These are phyloP conservation scores for Pimephales promelas DNA, from an alignment of 2,113 vertebrate species.

Conservation along the genomic window DNA sequence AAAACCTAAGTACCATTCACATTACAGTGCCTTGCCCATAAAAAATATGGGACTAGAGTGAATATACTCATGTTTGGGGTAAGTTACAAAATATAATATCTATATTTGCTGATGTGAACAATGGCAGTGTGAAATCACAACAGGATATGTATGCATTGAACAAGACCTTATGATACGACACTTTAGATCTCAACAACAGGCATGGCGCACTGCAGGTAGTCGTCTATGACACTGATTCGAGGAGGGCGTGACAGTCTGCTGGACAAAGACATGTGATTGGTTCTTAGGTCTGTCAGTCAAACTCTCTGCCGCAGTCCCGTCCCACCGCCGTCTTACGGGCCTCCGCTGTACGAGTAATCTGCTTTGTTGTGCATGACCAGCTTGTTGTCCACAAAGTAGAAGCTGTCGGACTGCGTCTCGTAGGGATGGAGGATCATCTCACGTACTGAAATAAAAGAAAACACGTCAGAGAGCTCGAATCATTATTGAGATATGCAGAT, in stretches of 20 bases:
- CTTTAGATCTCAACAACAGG: slow-evolving; percentile 47
- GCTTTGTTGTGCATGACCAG: slow-evolving; percentile 99
- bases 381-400: slow-evolving; percentile 99
- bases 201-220: slow-evolving; percentile 34
- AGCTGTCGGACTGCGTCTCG: slow-evolving; percentile 98
- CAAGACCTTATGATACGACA: slow-evolving; percentile 28
- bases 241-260: slow-evolving; percentile 41
- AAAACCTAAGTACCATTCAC: slow-evolving; percentile 36
- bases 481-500: not conserved
- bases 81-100: slow-evolving; percentile 25
- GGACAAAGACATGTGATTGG: slow-evolving; percentile 50
- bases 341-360: slow-evolving; percentile 96
- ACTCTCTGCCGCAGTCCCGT: slow-evolving; percentile 47
- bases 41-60: not conserved
- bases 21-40: slow-evolving; percentile 9
- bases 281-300: slow-evolving; percentile 52
- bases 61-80: not conserved
- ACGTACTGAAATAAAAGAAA: slow-evolving; percentile 78
- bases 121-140: slow-evolving; percentile 47
- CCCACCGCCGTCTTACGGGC: slow-evolving; percentile 73
- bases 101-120: slow-evolving; percentile 54
- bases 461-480: slow-evolving; percentile 3
- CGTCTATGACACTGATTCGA: slow-evolving; percentile 59
- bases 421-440: slow-evolving; percentile 96
- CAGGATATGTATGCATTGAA: slow-evolving; percentile 47